Evolutionary conservation across 1,140 invertebrate species (phyloP).

Genomic region (Drosophila kepulauana): DNA sequence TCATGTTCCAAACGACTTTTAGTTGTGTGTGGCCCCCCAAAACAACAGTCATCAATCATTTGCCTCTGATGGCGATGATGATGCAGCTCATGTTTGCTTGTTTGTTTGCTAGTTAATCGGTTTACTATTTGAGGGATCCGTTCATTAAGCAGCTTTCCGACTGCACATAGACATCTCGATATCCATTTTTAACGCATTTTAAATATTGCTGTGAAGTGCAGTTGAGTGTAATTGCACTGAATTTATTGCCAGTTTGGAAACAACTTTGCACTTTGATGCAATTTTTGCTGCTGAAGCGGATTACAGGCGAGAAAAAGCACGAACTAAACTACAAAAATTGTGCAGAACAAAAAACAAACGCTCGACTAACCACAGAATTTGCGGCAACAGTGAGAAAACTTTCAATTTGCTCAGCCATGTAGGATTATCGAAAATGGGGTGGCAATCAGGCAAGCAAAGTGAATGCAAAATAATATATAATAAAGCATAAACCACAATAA

Average conservation of each 20-base stretch:
- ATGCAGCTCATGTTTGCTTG: neutral
- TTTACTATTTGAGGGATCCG: constrained; percentile 3
- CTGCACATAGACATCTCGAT: neutral
- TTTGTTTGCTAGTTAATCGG: constrained; percentile 5
- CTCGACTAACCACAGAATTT: constrained; percentile 49
- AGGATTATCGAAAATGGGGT: constrained; percentile 57
- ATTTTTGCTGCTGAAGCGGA: constrained; percentile 51
- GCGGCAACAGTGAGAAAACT: constrained; percentile 49
- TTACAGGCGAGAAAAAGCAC: constrained; percentile 43
- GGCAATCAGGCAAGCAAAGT: constrained; percentile 52
- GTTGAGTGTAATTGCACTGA: constrained; percentile 4
- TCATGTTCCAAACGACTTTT: neutral
- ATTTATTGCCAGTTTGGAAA: constrained; percentile 58
- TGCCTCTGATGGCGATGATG: neutral
- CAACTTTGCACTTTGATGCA: constrained; percentile 68
- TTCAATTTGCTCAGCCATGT: constrained; percentile 65
- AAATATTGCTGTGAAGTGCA: neutral
- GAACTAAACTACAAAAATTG: constrained; percentile 28
- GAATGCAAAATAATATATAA: constrained; percentile 48
- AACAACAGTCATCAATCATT: constrained; percentile 17
- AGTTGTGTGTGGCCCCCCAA: neutral
- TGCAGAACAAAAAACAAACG: constrained; percentile 44
- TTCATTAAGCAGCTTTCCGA: constrained; percentile 13
- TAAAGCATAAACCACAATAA: constrained; percentile 63
- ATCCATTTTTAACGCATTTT: neutral